Evolutionary conservation across 2,888 invertebrate genomes (phyloP).

Genomic region (Ochropleura leucogaster): DNA sequence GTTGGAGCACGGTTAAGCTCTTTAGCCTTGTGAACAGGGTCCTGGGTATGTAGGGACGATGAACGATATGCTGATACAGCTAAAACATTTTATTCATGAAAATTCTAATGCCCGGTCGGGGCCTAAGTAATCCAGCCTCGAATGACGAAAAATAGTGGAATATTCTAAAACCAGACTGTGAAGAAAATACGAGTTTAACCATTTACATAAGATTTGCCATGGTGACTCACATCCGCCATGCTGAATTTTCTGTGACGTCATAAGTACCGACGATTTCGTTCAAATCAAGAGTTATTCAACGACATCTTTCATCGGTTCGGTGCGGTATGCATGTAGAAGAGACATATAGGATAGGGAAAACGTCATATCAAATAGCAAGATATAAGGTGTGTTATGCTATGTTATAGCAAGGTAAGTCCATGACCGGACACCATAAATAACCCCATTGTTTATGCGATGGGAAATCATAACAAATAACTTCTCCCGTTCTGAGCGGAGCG

Average conservation of each 20-base stretch:
- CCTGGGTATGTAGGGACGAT: neutral
- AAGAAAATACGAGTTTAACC: neutral
- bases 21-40: constrained; percentile 31
- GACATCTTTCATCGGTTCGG: neutral
- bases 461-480: no score
- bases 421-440: neutral
- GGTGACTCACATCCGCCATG: neutral
- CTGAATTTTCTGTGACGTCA: neutral
- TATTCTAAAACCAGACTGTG: neutral
- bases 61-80: constrained; percentile 1
- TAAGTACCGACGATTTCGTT: neutral
- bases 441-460: neutral
- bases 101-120: neutral
- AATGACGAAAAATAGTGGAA: neutral
- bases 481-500: no score
- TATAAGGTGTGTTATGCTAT: no score
- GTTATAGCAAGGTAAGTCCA: no score
- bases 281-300: constrained; percentile 9
- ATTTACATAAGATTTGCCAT: neutral
- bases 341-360: neutral
- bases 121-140: neutral
- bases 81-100: constrained; percentile 9
- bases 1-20: constrained; percentile 45
- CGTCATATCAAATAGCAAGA: neutral
- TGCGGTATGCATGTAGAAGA: neutral